These are phyloP conservation scores for Zaprionus inermis DNA, from an alignment of 1,140 invertebrate species.

Conservation along the genomic window DNA sequence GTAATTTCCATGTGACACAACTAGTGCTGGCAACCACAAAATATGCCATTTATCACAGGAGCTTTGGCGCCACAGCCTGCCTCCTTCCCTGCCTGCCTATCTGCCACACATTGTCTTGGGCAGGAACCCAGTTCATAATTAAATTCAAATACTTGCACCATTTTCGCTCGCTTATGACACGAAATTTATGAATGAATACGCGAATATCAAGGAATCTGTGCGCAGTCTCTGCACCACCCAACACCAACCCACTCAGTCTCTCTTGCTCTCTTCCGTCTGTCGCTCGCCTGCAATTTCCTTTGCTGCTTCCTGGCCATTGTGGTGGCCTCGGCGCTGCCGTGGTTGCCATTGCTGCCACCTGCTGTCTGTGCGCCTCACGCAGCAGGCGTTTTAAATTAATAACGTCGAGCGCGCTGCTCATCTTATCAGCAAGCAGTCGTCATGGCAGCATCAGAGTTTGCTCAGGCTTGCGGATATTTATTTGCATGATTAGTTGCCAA, in stretches of 20 bases:
- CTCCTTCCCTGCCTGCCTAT: background rate
- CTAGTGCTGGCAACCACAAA: constrained; percentile 35
- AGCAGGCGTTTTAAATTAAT: constrained; percentile 81
- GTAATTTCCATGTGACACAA: constrained; percentile 60
- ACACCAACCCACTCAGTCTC: too few species aligned
- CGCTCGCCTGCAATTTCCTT: constrained; percentile 6
- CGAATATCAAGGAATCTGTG: constrained; percentile 53
- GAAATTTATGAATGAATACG: constrained; percentile 75
- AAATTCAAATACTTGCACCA: constrained; percentile 80
- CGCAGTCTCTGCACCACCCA: constrained; percentile 1
- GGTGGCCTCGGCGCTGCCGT: background rate
- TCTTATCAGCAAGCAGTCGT: constrained; percentile 29
- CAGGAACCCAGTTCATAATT: constrained; percentile 76
- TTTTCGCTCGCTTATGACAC: constrained; percentile 77
- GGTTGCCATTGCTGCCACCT: constrained; percentile 49
- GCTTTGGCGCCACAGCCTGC: constrained; percentile 49
- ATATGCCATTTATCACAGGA: constrained; percentile 69
- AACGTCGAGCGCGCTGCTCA: constrained; percentile 57
- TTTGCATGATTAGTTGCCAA: constrained; percentile 52
- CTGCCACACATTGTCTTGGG: constrained; percentile 53
- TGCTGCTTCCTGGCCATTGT: background rate
- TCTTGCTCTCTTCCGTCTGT: background rate
- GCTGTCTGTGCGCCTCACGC: constrained; percentile 58
- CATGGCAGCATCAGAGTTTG: constrained; percentile 20
- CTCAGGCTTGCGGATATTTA: constrained; percentile 40